phyloP scores from a whole-genome alignment of 2,888 invertebrate genomes.

The Amiota minor region DNA sequence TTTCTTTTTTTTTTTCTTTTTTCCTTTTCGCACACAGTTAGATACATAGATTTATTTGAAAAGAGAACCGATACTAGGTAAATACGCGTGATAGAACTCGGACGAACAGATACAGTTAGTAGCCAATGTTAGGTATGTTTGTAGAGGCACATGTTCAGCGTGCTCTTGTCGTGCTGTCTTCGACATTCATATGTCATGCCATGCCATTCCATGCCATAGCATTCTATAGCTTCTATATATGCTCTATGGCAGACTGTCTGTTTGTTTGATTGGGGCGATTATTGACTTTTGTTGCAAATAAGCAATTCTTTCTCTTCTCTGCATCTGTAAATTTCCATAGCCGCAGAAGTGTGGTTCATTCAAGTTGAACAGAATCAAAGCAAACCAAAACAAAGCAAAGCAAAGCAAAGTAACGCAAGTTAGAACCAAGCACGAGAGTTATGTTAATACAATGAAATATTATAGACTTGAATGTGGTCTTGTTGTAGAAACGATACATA shows the following conservation, averaged over 20 bases:
- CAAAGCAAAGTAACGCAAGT: neutral
- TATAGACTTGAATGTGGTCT: conserved; percentile 1
- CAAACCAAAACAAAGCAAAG: neutral
- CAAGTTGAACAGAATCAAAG: neutral
- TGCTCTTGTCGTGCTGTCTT: conserved; percentile 21
- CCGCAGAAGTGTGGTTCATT: conserved; percentile 15
- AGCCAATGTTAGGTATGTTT: conserved; percentile 10
- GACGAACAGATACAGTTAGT: conserved; percentile 29
- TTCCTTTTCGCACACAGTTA: conserved; percentile 9
- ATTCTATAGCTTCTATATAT: too few species aligned
- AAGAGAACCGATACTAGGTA: conserved; percentile 3
- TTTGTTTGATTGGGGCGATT: conserved; percentile 8
- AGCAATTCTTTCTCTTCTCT: neutral
- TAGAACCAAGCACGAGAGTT: conserved; percentile 20
- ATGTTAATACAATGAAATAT: conserved; percentile 26
- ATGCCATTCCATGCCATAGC: conserved; percentile 1
- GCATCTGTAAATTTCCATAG: neutral
- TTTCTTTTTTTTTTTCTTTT: conserved; percentile 29
- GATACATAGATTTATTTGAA: conserved; percentile 39
- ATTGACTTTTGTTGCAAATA: conserved; percentile 18
- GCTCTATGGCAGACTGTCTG: conserved; percentile 10
- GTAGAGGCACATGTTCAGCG: conserved; percentile 42
- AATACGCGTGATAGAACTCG: neutral
- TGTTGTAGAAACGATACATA: too few species aligned
- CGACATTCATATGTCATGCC: conserved; percentile 36